These are phyloP conservation scores for Rhinoptilus africanus DNA, from an alignment of 2,113 vertebrate genomes.

Conservation along the genomic window DNA sequence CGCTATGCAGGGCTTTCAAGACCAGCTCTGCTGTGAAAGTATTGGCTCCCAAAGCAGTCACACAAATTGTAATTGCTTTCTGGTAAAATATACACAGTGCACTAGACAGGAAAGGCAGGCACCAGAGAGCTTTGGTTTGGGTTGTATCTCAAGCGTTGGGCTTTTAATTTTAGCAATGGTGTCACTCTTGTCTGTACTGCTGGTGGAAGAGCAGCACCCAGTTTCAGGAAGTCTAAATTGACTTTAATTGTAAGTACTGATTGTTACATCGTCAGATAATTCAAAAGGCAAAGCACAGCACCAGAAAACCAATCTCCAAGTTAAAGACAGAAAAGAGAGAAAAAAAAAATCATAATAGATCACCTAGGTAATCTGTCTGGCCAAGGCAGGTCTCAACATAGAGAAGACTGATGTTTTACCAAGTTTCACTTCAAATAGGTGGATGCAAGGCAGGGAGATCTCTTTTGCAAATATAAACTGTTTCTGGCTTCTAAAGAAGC, in stretches of 20 bases:
- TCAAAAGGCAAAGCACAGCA: not conserved
- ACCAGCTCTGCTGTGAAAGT: not conserved
- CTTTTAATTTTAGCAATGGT: not conserved
- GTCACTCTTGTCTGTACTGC: not conserved
- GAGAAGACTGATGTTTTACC: not conserved
- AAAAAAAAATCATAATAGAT: not conserved
- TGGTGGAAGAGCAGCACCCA: not conserved
- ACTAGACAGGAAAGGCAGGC: constrained; percentile 11
- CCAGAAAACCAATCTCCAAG: not conserved
- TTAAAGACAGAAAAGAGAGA: not conserved
- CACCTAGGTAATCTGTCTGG: not conserved
- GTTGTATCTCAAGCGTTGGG: not conserved
- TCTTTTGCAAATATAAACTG: not conserved
- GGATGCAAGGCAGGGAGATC: fast-evolving
- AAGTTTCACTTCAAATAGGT: not conserved
- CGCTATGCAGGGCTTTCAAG: not conserved
- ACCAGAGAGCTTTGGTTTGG: not conserved
- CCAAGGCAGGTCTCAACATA: fast-evolving
- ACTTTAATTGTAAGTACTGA: not conserved
- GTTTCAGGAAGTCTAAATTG: not conserved
- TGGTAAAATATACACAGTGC: not conserved
- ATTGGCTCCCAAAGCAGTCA: not conserved
- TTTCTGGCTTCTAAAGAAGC: not conserved
- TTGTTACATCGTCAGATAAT: not conserved
- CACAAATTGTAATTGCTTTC: not conserved